Conservation (phyloP, 2,797 vertebrate genomes). For the Gobionotothen gibberifrons region DNA sequence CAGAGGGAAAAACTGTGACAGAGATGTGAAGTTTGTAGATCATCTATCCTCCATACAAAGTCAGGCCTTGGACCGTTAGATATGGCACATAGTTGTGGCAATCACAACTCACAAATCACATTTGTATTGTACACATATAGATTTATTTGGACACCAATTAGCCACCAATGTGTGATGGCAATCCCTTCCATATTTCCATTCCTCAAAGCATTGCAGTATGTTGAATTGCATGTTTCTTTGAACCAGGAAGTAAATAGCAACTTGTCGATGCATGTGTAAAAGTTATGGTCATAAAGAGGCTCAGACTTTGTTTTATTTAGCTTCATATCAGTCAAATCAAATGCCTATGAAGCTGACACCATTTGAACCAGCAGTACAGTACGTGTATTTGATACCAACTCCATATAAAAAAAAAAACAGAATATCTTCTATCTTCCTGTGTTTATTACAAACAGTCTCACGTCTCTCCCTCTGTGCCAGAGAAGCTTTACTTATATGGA, state of each 20-base stretch:
- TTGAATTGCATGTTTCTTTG: not conserved
- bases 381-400: not conserved
- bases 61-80: not conserved
- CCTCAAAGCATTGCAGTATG: not conserved
- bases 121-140: too few relatives aligned
- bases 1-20: not conserved
- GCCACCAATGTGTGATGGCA: not conserved
- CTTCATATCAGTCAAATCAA: not conserved
- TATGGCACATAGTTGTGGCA: not conserved
- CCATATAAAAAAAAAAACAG: not conserved
- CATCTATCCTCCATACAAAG: not conserved
- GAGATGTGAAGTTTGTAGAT: not conserved
- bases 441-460: conserved; percentile 31
- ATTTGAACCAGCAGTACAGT: conserved; percentile 1
- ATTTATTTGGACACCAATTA: not conserved
- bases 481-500: not conserved
- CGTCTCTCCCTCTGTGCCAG: not conserved
- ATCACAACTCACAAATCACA: too few relatives aligned
- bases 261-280: not conserved
- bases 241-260: not conserved
- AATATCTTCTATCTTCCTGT: conserved; percentile 4
- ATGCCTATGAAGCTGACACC: conserved; percentile 1
- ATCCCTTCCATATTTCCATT: not conserved
- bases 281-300: not conserved
- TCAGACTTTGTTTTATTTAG: conserved; percentile 4